Percentiles rank a stretch among this genome's conserved stretches.
These are phyloP conservation scores for Marmota flaviventris DNA, from an alignment of 2,113 vertebrate species.

Conservation along the genomic window DNA sequence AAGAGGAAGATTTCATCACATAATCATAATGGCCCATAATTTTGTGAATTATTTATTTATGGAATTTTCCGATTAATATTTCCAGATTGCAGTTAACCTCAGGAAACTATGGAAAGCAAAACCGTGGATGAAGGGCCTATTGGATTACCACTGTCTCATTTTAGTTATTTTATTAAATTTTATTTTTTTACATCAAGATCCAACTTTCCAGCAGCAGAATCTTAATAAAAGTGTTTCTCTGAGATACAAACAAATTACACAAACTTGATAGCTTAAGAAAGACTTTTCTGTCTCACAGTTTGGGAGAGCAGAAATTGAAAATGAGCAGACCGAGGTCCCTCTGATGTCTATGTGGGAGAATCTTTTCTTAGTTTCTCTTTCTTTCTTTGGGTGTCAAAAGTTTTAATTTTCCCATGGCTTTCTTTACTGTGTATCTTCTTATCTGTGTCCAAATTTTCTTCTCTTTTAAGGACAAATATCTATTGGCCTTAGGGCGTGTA, in stretches of 20 bases:
- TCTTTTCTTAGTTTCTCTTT: neutral
- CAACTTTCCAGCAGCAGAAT: neutral
- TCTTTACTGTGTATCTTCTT: neutral
- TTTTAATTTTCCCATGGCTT: neutral
- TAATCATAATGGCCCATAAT: neutral
- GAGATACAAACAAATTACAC: neutral
- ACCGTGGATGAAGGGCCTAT: rapidly evolving
- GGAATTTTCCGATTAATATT: neutral
- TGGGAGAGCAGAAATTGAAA: neutral
- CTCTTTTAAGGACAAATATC: neutral
- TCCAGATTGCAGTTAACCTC: too few species aligned
- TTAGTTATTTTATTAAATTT: neutral
- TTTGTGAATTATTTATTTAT: neutral
- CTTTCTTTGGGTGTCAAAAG: neutral
- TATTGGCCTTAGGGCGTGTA: neutral
- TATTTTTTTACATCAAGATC: neutral
- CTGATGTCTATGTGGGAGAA: neutral
- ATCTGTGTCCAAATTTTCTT: neutral
- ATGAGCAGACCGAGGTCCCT: neutral
- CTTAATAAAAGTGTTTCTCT: neutral
- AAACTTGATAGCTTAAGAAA: neutral
- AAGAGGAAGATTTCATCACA: too few species aligned
- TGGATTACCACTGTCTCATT: neutral
- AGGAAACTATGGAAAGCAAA: neutral
- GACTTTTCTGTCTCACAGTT: neutral